Evolutionary conservation across 2,888 invertebrate genomes (phyloP).

Genomic region (Heliothis peltigera): DNA sequence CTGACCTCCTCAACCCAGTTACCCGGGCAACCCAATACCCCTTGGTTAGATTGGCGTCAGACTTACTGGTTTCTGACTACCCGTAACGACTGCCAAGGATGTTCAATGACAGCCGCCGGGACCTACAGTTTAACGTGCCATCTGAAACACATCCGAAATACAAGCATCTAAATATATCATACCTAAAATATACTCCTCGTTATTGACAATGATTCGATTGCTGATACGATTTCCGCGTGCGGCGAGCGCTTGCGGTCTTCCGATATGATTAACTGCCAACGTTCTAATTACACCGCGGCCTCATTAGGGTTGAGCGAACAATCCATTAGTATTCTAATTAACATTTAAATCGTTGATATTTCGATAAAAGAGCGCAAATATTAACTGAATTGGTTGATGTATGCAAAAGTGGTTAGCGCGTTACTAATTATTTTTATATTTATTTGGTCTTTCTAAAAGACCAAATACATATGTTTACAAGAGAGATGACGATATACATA

Average conservation of each 20-base stretch:
- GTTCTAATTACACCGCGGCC: neutral
- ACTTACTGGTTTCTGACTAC: too few relatives aligned
- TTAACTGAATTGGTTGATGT: neutral
- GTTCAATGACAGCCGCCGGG: too few relatives aligned
- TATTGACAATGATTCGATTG: constrained; percentile 8
- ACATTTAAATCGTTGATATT: constrained; percentile 5
- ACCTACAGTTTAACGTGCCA: too few relatives aligned
- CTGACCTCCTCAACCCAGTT: too few relatives aligned
- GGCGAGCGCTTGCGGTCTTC: neutral
- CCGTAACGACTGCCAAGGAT: too few relatives aligned
- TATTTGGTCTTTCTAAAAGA: too few relatives aligned
- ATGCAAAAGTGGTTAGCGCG: neutral
- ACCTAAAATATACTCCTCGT: neutral
- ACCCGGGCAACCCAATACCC: too few relatives aligned
- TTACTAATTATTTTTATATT: too few relatives aligned
- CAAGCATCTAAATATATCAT: neutral
- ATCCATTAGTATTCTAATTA: constrained; percentile 7
- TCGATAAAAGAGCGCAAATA: neutral
- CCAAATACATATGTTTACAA: too few relatives aligned
- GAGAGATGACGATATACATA: too few relatives aligned
- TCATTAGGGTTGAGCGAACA: constrained; percentile 3
- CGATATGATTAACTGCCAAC: neutral
- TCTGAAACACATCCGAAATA: too few relatives aligned
- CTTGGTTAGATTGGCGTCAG: too few relatives aligned
- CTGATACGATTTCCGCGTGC: constrained; percentile 1